Percentiles rank a stretch among this genome's conserved stretches.
phyloP scores from a whole-genome alignment of 2,113 vertebrate genomes.

The Ia io region DNA sequence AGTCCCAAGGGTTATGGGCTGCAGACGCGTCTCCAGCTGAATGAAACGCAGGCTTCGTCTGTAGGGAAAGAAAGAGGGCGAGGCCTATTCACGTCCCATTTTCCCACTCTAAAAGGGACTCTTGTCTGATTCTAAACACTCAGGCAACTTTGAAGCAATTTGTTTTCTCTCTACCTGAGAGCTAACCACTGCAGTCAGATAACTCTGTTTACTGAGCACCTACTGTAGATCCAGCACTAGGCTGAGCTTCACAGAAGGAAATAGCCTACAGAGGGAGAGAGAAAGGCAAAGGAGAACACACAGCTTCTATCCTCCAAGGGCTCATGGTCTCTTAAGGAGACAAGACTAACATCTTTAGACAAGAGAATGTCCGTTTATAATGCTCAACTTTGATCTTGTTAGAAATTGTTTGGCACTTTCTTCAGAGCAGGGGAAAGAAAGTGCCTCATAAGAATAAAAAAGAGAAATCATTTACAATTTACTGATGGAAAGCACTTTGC shows the following conservation, averaged over 20 bases:
- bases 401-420: not conserved
- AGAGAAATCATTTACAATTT: not conserved
- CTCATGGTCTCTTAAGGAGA: not conserved
- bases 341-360: not conserved
- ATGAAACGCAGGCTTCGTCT: slow-evolving; percentile 47
- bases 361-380: not conserved
- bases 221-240: not conserved
- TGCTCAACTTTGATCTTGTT: not conserved
- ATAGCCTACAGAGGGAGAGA: not conserved
- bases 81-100: slow-evolving; percentile 37
- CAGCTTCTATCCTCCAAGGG: not conserved
- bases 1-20: slow-evolving; percentile 53
- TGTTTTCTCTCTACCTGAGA: slow-evolving; percentile 22
- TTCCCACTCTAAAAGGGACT: slow-evolving; percentile 44
- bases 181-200: not conserved
- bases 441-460: not conserved
- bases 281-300: not conserved
- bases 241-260: not conserved
- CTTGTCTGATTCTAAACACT: slow-evolving; percentile 62
- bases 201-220: not conserved
- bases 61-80: not conserved
- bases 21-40: slow-evolving; percentile 24
- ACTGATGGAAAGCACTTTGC: not conserved
- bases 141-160: slow-evolving; percentile 44
- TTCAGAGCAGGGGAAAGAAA: not conserved